phyloP scores from a whole-genome alignment of 1,140 invertebrate genomes.

The Cotesia chilonis region DNA sequence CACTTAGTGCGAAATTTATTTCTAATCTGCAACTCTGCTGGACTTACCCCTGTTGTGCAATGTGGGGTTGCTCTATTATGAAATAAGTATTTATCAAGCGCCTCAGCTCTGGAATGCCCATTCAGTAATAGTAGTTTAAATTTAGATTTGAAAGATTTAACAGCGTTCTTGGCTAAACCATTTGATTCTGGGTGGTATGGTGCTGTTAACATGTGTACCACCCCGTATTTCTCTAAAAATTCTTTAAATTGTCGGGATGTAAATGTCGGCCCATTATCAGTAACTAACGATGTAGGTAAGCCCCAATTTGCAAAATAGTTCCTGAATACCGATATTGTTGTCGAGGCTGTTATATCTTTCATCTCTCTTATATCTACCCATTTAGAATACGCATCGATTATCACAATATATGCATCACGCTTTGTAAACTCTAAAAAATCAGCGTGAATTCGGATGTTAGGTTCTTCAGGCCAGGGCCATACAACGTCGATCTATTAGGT shows the following conservation, averaged over 20 bases:
- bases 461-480: constrained; percentile 25
- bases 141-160: constrained; percentile 55
- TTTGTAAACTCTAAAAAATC: constrained; percentile 26
- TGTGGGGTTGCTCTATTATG: constrained; percentile 22
- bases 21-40: constrained; percentile 52
- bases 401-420: constrained; percentile 19
- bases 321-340: constrained; percentile 37
- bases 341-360: constrained; percentile 28
- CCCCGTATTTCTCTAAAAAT: constrained; percentile 36
- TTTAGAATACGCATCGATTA: constrained; percentile 37
- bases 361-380: constrained; percentile 32
- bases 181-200: constrained; percentile 50
- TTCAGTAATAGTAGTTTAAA: constrained; percentile 46
- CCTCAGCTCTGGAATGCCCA: constrained; percentile 24
- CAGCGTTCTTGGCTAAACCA: constrained; percentile 52
- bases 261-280: constrained; percentile 41
- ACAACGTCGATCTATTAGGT: background rate
- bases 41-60: constrained; percentile 47
- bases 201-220: constrained; percentile 40
- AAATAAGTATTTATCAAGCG: constrained; percentile 8
- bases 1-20: constrained; percentile 47
- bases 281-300: constrained; percentile 38
- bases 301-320: constrained; percentile 42
- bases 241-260: constrained; percentile 38
- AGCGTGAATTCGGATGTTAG: constrained; percentile 26